phyloP scores from a whole-genome alignment of 2,113 vertebrate species.

The Cheirogaleus medius region DNA sequence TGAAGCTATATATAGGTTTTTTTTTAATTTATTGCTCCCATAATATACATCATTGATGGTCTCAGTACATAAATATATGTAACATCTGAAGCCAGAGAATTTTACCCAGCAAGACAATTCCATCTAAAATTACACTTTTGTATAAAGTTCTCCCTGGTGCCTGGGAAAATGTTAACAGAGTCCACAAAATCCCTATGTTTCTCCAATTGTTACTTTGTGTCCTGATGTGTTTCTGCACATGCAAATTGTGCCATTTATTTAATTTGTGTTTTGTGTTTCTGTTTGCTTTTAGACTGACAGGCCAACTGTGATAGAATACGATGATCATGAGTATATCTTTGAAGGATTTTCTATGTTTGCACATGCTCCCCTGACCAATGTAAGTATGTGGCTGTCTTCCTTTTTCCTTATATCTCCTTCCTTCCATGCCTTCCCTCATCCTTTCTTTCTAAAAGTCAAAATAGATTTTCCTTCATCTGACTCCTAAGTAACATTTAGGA shows the following conservation, averaged over 20 bases:
- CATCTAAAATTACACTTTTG: not conserved
- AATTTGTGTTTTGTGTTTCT: constrained; percentile 18
- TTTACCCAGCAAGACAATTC: not conserved
- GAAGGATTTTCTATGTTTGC: constrained; percentile 99
- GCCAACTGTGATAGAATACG: constrained; percentile 98
- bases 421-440: not conserved
- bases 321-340: constrained; percentile 99
- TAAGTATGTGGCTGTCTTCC: constrained; percentile 83
- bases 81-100: not conserved
- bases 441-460: not conserved
- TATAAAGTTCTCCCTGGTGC: not conserved
- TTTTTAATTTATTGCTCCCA: not conserved
- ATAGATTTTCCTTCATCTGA: not conserved
- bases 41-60: not conserved
- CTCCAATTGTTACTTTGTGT: not conserved
- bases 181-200: not conserved
- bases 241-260: not conserved
- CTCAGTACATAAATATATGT: not conserved
- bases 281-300: constrained; percentile 92
- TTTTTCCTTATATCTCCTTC: not conserved
- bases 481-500: not conserved
- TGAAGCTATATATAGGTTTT: not conserved
- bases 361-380: constrained; percentile 93
- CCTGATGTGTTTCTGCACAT: not conserved
- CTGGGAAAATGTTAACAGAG: not conserved